These are phyloP conservation scores for Melanargia galathea DNA, from an alignment of 2,888 invertebrate species.

Conservation along the genomic window DNA sequence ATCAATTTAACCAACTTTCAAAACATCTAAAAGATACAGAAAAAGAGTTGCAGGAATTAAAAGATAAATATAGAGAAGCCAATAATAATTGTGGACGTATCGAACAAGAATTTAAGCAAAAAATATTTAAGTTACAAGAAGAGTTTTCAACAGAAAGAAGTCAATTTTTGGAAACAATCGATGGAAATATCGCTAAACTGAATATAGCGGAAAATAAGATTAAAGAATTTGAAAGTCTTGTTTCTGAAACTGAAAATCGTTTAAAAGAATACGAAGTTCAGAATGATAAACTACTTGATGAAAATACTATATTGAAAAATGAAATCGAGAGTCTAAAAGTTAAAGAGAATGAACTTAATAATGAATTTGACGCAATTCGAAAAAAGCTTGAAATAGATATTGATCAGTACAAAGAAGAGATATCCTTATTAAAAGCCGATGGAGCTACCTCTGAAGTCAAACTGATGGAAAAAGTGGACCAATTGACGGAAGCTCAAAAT, in stretches of 20 bases:
- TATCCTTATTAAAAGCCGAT: slow-evolving; percentile 70
- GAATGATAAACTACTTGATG: slow-evolving; percentile 68
- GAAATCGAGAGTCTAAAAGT: slow-evolving; percentile 66
- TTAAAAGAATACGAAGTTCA: slow-evolving; percentile 59
- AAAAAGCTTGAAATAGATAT: slow-evolving; percentile 72
- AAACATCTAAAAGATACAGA: slow-evolving; percentile 82
- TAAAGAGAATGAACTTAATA: slow-evolving; percentile 66
- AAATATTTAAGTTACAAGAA: slow-evolving; percentile 71
- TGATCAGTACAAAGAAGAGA: slow-evolving; percentile 73
- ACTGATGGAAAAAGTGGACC: slow-evolving; percentile 77
- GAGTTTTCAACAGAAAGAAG: slow-evolving; percentile 67
- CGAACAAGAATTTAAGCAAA: slow-evolving; percentile 77
- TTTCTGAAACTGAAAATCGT: slow-evolving; percentile 54
- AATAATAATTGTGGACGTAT: slow-evolving; percentile 67
- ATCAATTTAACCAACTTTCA: slow-evolving; percentile 80
- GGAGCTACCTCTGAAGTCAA: slow-evolving; percentile 73
- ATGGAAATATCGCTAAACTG: slow-evolving; percentile 65
- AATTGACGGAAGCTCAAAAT: slow-evolving; percentile 74
- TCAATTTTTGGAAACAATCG: slow-evolving; percentile 61
- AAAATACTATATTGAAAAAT: slow-evolving; percentile 70
- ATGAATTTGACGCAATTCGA: slow-evolving; percentile 62
- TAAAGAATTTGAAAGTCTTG: slow-evolving; percentile 60
- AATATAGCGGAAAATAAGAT: slow-evolving; percentile 63
- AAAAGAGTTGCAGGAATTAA: slow-evolving; percentile 78
- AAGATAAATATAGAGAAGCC: slow-evolving; percentile 74